Evolutionary conservation across 2,113 vertebrate genomes (phyloP).

Genomic region (Xenotilapia flavipinnis): DNA sequence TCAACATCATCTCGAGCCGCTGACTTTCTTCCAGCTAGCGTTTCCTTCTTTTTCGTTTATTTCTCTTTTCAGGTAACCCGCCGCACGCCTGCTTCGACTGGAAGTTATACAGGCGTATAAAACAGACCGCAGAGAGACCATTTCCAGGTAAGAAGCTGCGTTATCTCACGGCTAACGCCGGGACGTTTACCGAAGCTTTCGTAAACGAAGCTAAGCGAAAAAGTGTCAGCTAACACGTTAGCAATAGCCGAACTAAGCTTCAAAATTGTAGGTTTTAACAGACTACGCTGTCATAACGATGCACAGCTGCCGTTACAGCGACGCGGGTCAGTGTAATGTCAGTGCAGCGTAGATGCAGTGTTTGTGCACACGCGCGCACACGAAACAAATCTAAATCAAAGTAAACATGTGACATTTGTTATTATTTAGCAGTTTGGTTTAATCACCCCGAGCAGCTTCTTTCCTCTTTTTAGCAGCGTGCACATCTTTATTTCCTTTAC

Average conservation of each 20-base stretch:
- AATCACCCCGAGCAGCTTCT: background rate
- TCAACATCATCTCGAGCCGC: background rate
- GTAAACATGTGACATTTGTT: background rate
- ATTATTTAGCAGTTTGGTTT: background rate
- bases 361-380: background rate
- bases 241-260: background rate
- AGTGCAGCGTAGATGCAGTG: background rate
- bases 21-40: background rate
- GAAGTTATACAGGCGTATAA: background rate
- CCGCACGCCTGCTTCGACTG: background rate
- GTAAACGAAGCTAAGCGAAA: background rate
- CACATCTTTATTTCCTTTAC: background rate
- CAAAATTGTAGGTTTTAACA: accelerated
- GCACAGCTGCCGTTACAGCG: background rate
- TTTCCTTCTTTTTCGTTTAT: background rate
- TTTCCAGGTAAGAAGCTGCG: background rate
- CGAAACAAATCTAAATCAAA: background rate
- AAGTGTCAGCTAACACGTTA: background rate
- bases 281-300: background rate
- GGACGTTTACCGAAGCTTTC: background rate
- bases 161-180: background rate
- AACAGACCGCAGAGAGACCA: accelerated
- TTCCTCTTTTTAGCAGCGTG: background rate
- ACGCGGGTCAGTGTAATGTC: background rate
- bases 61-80: background rate